Percentiles rank a stretch among this genome's conserved stretches.
Conservation (phyloP, 2,888 invertebrate genomes). For the Drosophila birchii region DNA sequence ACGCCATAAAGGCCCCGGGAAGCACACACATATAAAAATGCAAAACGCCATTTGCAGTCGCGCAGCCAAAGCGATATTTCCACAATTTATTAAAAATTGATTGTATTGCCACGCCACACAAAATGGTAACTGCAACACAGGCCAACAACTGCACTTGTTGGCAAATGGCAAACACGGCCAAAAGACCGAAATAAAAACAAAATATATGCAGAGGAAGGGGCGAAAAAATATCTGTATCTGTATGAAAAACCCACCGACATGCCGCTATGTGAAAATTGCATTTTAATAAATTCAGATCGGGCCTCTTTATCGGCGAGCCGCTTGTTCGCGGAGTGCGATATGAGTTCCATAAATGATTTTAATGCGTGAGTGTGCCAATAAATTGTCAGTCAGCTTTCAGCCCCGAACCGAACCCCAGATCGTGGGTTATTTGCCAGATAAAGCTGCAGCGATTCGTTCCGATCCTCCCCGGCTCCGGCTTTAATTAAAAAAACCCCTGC, state of each 20-base stretch:
- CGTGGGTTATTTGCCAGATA: conserved; percentile 35
- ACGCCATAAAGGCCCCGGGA: conserved; percentile 62
- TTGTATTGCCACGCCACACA: conserved; percentile 75
- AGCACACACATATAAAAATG: conserved; percentile 63
- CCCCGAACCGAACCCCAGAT: conserved; percentile 15
- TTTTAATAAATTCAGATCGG: conserved; percentile 74
- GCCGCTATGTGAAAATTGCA: conserved; percentile 75
- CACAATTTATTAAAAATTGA: conserved; percentile 78
- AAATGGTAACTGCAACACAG: conserved; percentile 36
- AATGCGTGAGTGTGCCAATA: conserved; percentile 76
- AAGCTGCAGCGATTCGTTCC: conserved; percentile 8
- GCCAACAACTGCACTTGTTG: conserved; percentile 57
- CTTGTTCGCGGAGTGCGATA: conserved; percentile 51
- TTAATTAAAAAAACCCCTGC: conserved; percentile 70
- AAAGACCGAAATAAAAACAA: conserved; percentile 44
- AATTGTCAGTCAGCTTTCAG: conserved; percentile 61
- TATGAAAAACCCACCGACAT: conserved; percentile 32
- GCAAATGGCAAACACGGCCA: conserved; percentile 69
- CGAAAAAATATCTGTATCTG: conserved; percentile 8
- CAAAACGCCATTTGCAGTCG: conserved; percentile 64
- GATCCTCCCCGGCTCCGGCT: conserved; percentile 23
- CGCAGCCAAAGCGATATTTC: conserved; percentile 52
- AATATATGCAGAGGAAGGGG: conserved; percentile 10
- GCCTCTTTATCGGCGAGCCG: conserved; percentile 62
- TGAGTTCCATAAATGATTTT: conserved; percentile 75